These are phyloP conservation scores for Holotrichia oblita DNA, from an alignment of 1,140 invertebrate species.

Conservation along the genomic window DNA sequence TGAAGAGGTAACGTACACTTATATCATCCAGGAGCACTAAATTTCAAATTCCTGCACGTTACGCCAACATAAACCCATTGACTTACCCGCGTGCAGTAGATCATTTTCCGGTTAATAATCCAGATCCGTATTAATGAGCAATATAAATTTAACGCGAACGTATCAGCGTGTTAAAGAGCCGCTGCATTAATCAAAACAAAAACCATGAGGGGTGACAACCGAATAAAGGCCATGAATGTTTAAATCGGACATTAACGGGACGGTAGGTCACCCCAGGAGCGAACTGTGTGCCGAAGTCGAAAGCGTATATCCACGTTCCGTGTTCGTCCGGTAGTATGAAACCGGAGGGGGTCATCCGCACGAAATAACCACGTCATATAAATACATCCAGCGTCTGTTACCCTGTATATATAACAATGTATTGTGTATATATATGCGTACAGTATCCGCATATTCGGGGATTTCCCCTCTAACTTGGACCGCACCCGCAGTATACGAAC, in stretches of 20 bases:
- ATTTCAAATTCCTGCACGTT: neutral
- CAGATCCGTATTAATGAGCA: conserved; percentile 41
- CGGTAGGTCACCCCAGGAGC: conserved; percentile 42
- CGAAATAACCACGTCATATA: conserved; percentile 5
- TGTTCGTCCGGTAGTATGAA: neutral
- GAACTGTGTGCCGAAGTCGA: conserved; percentile 16
- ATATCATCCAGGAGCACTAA: too few species aligned
- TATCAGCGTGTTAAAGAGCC: conserved; percentile 40
- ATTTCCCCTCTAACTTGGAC: neutral
- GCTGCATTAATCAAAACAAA: conserved; percentile 48
- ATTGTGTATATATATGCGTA: neutral
- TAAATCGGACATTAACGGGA: conserved; percentile 47
- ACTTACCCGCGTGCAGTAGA: neutral
- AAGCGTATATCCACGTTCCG: neutral
- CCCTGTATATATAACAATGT: neutral
- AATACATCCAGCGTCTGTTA: neutral
- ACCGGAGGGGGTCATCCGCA: neutral
- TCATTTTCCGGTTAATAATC: conserved; percentile 35
- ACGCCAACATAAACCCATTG: conserved; percentile 28
- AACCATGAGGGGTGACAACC: conserved; percentile 49
- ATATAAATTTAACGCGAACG: conserved; percentile 41
- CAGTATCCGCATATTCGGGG: neutral
- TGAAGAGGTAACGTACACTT: too few species aligned
- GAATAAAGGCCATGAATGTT: conserved; percentile 48
- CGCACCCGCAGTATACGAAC: conserved; percentile 3